These are phyloP conservation scores for Myotis davidii DNA, from an alignment of 2,113 vertebrate genomes.

Conservation along the genomic window DNA sequence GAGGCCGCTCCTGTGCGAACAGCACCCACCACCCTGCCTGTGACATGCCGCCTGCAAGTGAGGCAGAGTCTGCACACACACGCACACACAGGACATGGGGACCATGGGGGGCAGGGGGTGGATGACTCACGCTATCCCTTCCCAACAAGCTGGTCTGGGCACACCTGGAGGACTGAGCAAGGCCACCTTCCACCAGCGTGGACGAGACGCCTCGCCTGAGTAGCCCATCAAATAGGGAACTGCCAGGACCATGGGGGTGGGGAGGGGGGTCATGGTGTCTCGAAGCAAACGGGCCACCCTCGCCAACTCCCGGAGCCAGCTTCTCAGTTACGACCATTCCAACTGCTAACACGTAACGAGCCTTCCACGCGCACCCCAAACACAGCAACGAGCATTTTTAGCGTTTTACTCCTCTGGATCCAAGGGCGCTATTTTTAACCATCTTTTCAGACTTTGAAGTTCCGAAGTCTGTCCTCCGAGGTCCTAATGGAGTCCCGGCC, in stretches of 20 bases:
- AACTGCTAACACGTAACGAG: conserved; percentile 3
- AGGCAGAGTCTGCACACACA: rapidly evolving
- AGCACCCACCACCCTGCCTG: background rate
- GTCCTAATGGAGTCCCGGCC: conserved; percentile 81
- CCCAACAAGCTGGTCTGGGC: background rate
- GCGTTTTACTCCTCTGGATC: conserved; percentile 32
- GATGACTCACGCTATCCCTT: background rate
- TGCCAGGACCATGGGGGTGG: background rate
- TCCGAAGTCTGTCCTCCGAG: conserved; percentile 81
- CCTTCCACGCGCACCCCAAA: background rate
- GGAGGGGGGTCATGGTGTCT: background rate
- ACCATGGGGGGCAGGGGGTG: rapidly evolving
- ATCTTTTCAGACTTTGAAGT: conserved; percentile 71
- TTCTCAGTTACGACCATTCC: background rate
- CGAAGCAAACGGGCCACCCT: background rate
- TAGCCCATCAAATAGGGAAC: background rate
- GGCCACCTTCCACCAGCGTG: background rate
- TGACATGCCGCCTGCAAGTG: rapidly evolving
- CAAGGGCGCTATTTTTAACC: conserved; percentile 66
- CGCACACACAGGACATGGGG: background rate
- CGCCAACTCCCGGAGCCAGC: background rate
- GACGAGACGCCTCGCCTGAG: background rate
- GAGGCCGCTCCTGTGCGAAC: background rate
- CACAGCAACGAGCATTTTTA: conserved; percentile 12
- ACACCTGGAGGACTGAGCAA: background rate